A percentile compares a stretch with the other conserved stretches of the same genome.
These are phyloP conservation scores for Tetragnatha montana DNA, from an alignment of 2,888 invertebrate genomes.

Conservation along the genomic window DNA sequence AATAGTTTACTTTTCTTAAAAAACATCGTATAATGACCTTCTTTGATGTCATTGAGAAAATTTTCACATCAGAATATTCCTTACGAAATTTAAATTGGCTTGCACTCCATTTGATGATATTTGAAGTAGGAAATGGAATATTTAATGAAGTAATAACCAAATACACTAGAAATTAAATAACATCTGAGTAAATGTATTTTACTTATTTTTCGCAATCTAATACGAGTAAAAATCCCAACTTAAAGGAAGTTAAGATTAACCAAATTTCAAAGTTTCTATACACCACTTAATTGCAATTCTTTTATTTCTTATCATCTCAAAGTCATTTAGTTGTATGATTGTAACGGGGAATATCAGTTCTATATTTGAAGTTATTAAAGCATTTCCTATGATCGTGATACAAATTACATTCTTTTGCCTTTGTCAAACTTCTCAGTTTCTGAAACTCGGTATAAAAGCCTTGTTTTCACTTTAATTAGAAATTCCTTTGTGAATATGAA, in stretches of 20 bases:
- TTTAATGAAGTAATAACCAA: background rate
- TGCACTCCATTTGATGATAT: background rate
- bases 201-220: too few relatives aligned
- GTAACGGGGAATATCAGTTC: background rate
- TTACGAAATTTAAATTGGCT: too few relatives aligned
- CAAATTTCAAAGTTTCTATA: too few relatives aligned
- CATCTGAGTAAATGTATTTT: background rate
- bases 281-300: background rate
- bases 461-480: background rate
- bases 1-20: too few relatives aligned
- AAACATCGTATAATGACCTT: too few relatives aligned
- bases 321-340: background rate
- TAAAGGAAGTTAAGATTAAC: too few relatives aligned
- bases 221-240: too few relatives aligned
- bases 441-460: background rate
- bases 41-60: too few relatives aligned
- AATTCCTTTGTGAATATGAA: background rate
- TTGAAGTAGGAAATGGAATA: background rate
- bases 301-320: background rate
- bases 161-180: background rate
- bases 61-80: too few relatives aligned
- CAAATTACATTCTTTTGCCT: background rate
- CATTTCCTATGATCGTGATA: background rate
- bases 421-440: background rate
- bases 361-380: background rate